Evolutionary conservation across 2,888 invertebrate genomes (phyloP), one percentile per base, ranked within the genome.

Genomic region (Thereva nobilitata): DNA sequence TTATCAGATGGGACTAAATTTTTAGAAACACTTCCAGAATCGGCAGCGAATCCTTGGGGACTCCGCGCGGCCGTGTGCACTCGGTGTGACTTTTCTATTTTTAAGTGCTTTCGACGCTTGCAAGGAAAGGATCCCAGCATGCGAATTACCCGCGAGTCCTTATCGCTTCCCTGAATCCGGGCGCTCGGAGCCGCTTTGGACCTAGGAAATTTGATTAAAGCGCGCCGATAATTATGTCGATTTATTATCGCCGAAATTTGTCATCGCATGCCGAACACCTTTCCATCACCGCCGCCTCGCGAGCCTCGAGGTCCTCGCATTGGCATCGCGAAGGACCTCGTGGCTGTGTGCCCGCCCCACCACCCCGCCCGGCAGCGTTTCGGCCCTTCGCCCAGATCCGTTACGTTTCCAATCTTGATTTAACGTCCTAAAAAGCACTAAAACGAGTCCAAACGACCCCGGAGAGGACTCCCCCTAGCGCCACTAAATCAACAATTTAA

Each of bases 401-500:
- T n/a, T 12, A 37, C 40, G 35, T 40, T 23, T 38, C 10, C n/a
- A n/a, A 40, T 1, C 4, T 7, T 35, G 34, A 42, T 52, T 41
- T 45, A 54, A 64, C 37, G 9, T 45, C 42, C 38, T 42, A n/a
- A 56, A 42, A 35, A 42, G 54, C 40, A 45, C 64, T 12, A 42
- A 64, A 53, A n/a, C 64, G 44, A 53, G 37, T 45, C 23, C 9
- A n/a, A 23, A 23, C 23, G 23, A 23, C 23, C 23, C 23, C 56
- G 37, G 42, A 37, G 35, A 35, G 38, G 63, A 10, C 49, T 55
- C 54, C 66, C 52, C 45, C 56, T n/a, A 38, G 53, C 35, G 61
- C 50, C 35, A 61, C 66, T 69, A 69, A 69, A 69, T 69, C 69
- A 66, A 69, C 67, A 67, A 69, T 69, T 69, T 69, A 67, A 67